Evolutionary conservation across 2,113 vertebrate genomes (phyloP).

Genomic region (Carassius auratus): DNA sequence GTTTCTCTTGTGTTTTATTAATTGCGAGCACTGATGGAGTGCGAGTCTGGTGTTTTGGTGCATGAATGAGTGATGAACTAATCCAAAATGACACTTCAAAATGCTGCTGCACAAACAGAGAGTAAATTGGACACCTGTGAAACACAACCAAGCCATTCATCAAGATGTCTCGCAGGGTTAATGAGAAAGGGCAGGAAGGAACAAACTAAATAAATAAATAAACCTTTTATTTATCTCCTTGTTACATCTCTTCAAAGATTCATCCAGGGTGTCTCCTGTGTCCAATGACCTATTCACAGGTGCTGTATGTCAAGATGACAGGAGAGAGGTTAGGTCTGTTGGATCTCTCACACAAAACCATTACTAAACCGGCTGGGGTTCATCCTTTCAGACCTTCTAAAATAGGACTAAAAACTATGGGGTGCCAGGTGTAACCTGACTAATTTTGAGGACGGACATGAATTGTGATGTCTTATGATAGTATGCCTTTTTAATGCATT

Average conservation of each 20-base stretch:
- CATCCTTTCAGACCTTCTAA: neutral
- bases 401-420: neutral
- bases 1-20: constrained; percentile 16
- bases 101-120: constrained; percentile 20
- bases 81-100: constrained; percentile 40
- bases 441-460: neutral
- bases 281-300: constrained; percentile 34
- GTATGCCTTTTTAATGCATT: neutral
- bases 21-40: constrained; percentile 30
- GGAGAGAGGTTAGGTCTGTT: constrained; percentile 3
- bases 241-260: constrained; percentile 8
- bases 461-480: neutral
- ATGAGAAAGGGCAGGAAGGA: constrained; percentile 32
- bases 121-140: constrained; percentile 48
- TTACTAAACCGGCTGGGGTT: neutral
- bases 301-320: constrained; percentile 29
- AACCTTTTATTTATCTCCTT: constrained; percentile 20
- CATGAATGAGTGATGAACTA: constrained; percentile 39
- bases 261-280: neutral
- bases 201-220: constrained; percentile 23
- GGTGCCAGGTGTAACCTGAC: neutral
- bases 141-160: constrained; percentile 35
- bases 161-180: constrained; percentile 38
- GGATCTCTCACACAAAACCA: neutral
- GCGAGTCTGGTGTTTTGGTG: neutral